Evolutionary conservation across 2,888 invertebrate genomes (phyloP).

Genomic region (Drymonia ruficornis): DNA sequence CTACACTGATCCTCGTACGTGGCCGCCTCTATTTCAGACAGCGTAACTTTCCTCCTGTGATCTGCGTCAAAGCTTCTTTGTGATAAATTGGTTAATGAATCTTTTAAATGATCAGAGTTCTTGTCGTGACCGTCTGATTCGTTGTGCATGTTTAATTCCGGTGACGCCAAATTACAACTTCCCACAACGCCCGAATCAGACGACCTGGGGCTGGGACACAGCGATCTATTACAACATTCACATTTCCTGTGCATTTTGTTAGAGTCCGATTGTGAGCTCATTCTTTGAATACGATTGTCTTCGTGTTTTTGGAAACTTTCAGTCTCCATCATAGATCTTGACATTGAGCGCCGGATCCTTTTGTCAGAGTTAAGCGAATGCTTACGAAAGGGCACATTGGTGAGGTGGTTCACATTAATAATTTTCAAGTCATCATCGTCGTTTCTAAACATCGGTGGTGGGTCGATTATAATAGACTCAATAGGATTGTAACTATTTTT

Average conservation of each 20-base stretch:
- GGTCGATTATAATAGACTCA: conserved; percentile 77
- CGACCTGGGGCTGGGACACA: conserved; percentile 89
- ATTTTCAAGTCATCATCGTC: conserved; percentile 72
- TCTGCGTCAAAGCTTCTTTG: conserved; percentile 60
- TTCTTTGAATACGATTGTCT: conserved; percentile 62
- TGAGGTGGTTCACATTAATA: conserved; percentile 72
- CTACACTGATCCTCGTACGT: conserved; percentile 89
- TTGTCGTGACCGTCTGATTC: conserved; percentile 73
- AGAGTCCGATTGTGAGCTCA: conserved; percentile 77
- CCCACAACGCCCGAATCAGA: conserved; percentile 95
- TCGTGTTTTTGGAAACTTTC: conserved; percentile 63
- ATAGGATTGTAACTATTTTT: conserved; percentile 54
- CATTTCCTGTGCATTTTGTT: conserved; percentile 71
- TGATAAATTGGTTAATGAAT: conserved; percentile 58
- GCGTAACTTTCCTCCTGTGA: conserved; percentile 70
- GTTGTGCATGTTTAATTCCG: conserved; percentile 84
- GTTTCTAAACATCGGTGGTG: conserved; percentile 86
- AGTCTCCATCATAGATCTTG: conserved; percentile 75
- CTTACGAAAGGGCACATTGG: conserved; percentile 74
- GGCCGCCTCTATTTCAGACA: conserved; percentile 85
- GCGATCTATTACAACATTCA: conserved; percentile 86
- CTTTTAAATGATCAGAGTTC: conserved; percentile 52
- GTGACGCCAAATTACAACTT: conserved; percentile 90
- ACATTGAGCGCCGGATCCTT: conserved; percentile 75
- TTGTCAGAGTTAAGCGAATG: conserved; percentile 87